Evolutionary conservation across 2,113 vertebrate species (phyloP), one percentile per base, ranked within the genome.

Genomic region (Thalassarche chlororhynchos): DNA sequence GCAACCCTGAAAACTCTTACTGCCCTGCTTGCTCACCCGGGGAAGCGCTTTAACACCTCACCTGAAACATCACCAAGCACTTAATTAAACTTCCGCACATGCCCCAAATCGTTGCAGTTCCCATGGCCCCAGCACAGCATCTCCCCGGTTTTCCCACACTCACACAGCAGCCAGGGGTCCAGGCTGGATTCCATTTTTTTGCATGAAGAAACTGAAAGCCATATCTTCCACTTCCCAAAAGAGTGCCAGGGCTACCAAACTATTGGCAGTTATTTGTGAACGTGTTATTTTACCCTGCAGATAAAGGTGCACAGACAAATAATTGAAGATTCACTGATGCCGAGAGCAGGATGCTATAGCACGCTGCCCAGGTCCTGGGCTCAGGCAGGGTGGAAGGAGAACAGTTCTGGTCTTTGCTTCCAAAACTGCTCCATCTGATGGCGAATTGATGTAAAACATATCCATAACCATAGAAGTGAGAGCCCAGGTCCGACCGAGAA

Each of bases 351-450:
- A 54, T 47, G 29, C 65, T 60, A 0, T 3, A 60, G 49, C 64
- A 15, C 14, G 0, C 52, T 60, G 77, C 58, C 51, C 2, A 1
- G 10, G 4, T 54, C 28, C 72, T 12, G 46, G 14, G 26, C 81
- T 85, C 66, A 25, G 17, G 64, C 38, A 44, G 51, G 32, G n/a
- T 52, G 42, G 23, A 66, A 62, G 15, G 10, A 32, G 36, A 75
- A 17, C 12, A 42, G 2, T 68, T 78, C 93, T 26, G 61, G 5
- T 42, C 49, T 96, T 91, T 88, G 28, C 92, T 96, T 96, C 95
- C 90, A 91, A 46, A 88, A 94, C 90, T 93, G 96, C 97, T 97
- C 97, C 97, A 97, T 87, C 97, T 97, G 90, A 96, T 89, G 97
- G 97, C 31, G 78, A 95, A n/a, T 16, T 14, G 66, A 14, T 95